These are phyloP conservation scores for Chiridota heheva DNA, from an alignment of 35 echinoderm and acorn worm genomes.

Conservation along the genomic window DNA sequence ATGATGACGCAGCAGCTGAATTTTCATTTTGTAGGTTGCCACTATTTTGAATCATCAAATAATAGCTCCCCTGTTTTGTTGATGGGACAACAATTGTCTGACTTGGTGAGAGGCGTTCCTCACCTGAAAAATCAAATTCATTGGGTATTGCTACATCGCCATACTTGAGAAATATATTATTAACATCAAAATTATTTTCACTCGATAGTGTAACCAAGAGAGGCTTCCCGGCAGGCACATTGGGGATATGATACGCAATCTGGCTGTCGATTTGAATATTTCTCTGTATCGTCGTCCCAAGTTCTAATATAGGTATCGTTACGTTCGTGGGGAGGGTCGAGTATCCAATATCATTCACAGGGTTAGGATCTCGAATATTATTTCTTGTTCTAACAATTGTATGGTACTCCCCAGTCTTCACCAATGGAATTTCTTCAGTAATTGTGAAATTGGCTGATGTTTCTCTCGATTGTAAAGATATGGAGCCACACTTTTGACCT, in stretches of 20 bases:
- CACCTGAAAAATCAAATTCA: slow-evolving; percentile 36
- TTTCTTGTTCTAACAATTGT: slow-evolving; percentile 59
- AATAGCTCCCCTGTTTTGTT: slow-evolving; percentile 53
- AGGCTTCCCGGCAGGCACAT: slow-evolving; percentile 38
- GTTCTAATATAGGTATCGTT: slow-evolving; percentile 14
- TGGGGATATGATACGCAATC: slow-evolving; percentile 23
- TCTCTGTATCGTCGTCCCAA: not conserved
- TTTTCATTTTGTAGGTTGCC: slow-evolving; percentile 14
- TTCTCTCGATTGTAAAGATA: not conserved
- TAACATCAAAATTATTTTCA: slow-evolving; percentile 38
- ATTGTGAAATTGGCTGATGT: slow-evolving; percentile 9
- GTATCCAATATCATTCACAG: slow-evolving; percentile 53
- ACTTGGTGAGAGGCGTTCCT: slow-evolving; percentile 28
- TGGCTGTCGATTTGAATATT: slow-evolving; percentile 13
- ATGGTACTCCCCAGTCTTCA: slow-evolving; percentile 12
- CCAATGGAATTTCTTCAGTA: slow-evolving; percentile 5
- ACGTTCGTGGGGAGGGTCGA: not conserved
- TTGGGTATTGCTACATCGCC: slow-evolving; percentile 43
- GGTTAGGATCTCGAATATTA: slow-evolving; percentile 49
- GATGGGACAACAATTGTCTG: slow-evolving; percentile 36
- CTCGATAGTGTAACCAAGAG: slow-evolving; percentile 38
- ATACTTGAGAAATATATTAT: slow-evolving; percentile 38
- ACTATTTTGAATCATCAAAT: slow-evolving; percentile 40
- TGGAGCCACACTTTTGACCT: slow-evolving; percentile 15
- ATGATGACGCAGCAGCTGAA: not conserved